phyloP scores from a whole-genome alignment of 2,797 vertebrate genomes.

The Nannoperca obscura region DNA sequence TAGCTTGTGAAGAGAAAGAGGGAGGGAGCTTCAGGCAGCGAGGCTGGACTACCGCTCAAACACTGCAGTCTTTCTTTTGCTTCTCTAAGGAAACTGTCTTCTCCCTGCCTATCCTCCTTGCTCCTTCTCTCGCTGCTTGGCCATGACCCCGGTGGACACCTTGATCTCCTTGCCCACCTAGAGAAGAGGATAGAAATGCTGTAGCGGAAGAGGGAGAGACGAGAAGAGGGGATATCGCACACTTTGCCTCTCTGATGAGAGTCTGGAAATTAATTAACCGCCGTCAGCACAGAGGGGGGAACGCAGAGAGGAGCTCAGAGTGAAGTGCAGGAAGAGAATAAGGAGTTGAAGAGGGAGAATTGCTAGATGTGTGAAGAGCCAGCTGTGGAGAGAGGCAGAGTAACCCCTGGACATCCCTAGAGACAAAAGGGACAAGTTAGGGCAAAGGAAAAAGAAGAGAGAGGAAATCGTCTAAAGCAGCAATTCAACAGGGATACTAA shows the following conservation, averaged over 20 bases:
- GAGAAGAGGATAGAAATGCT: slow-evolving; percentile 60
- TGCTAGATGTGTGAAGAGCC: slow-evolving; percentile 47
- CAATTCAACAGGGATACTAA: slow-evolving; percentile 43
- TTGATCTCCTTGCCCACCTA: slow-evolving; percentile 68
- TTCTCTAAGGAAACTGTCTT: slow-evolving; percentile 77
- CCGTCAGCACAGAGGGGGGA: slow-evolving; percentile 58
- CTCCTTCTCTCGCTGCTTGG: slow-evolving; percentile 40
- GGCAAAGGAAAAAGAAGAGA: slow-evolving; percentile 40
- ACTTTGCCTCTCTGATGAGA: slow-evolving; percentile 75
- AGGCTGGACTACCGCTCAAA: slow-evolving; percentile 81
- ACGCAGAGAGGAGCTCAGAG: slow-evolving; percentile 48
- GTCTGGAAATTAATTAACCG: slow-evolving; percentile 78
- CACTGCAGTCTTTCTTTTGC: slow-evolving; percentile 84
- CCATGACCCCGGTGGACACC: slow-evolving; percentile 75
- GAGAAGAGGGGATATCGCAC: slow-evolving; percentile 61
- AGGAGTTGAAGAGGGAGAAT: slow-evolving; percentile 56
- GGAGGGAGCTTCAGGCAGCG: slow-evolving; percentile 80
- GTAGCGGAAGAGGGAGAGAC: slow-evolving; percentile 54
- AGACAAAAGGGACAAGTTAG: slow-evolving; percentile 69
- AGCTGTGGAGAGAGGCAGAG: slow-evolving; percentile 36
- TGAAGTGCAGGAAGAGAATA: slow-evolving; percentile 39
- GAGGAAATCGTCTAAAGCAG: slow-evolving; percentile 30
- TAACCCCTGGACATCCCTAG: slow-evolving; percentile 67
- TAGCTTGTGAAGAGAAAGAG: slow-evolving; percentile 68
- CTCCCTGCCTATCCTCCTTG: slow-evolving; percentile 39